Evolutionary conservation across 2,888 invertebrate species (phyloP).

Genomic region (Plagiodera versicolora): DNA sequence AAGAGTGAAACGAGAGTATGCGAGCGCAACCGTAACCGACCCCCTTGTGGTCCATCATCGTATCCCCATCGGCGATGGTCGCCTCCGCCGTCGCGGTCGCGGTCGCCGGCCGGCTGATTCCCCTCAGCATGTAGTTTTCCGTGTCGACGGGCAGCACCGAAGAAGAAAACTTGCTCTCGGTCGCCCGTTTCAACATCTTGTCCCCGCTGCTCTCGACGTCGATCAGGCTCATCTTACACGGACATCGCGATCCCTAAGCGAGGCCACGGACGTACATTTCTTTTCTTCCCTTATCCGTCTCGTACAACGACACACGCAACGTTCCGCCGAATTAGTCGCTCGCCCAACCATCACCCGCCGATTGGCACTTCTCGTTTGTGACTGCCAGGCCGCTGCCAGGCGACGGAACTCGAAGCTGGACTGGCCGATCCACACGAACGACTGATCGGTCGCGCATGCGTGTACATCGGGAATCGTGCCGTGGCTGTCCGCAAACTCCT

Average conservation of each 20-base stretch:
- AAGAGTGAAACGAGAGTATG: conserved; percentile 55
- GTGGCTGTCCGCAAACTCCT: conserved; percentile 28
- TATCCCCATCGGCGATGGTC: conserved; percentile 36
- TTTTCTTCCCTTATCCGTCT: neutral
- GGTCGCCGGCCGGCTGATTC: conserved; percentile 46
- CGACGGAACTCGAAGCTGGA: conserved; percentile 35
- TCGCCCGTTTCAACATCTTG: conserved; percentile 51
- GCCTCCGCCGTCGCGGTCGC: conserved; percentile 26
- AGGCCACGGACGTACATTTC: too few species aligned
- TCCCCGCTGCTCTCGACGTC: conserved; percentile 43
- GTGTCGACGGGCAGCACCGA: conserved; percentile 54
- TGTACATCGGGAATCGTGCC: conserved; percentile 28
- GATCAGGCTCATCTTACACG: conserved; percentile 45
- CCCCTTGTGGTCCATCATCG: conserved; percentile 30
- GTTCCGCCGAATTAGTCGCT: too few species aligned
- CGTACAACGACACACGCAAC: too few species aligned
- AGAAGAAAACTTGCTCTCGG: conserved; percentile 40
- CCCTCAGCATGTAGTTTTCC: conserved; percentile 59
- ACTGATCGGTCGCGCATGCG: conserved; percentile 30
- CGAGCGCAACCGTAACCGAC: conserved; percentile 53
- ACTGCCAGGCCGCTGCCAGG: conserved; percentile 28
- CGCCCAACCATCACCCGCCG: too few species aligned
- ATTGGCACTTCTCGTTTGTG: too few species aligned
- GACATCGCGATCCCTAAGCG: conserved; percentile 33
- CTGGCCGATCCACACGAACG: conserved; percentile 26